phyloP scores from a whole-genome alignment of 2,113 vertebrate genomes.

The Peromyscus polionotus region DNA sequence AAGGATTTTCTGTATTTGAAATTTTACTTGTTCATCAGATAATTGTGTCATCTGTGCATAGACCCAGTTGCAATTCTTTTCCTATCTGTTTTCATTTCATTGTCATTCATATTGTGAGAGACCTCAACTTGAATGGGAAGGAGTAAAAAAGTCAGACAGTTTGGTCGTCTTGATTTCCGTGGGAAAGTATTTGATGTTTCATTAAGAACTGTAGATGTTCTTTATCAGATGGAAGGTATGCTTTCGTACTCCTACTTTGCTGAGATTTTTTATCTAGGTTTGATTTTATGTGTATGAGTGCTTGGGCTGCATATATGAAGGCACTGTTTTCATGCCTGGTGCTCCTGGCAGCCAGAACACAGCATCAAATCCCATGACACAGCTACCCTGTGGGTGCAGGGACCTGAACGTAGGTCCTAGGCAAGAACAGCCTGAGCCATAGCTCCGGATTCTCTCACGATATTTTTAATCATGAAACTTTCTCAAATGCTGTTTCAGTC shows the following conservation, averaged over 20 bases:
- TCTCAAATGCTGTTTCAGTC: neutral
- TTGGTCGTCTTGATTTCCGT: neutral
- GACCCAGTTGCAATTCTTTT: neutral
- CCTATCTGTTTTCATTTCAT: neutral
- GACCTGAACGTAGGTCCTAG: neutral
- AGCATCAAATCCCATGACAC: neutral
- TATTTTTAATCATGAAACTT: neutral
- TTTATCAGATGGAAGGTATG: neutral
- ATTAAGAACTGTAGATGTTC: neutral
- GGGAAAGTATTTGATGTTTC: neutral
- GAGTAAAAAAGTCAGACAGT: neutral
- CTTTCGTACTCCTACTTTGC: neutral
- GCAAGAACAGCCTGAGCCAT: neutral
- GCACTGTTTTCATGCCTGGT: neutral
- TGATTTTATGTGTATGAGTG: neutral
- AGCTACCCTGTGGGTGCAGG: neutral
- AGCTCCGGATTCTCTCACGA: neutral
- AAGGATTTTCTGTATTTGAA: neutral
- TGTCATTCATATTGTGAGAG: neutral
- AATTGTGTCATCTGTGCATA: neutral
- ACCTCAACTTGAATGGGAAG: neutral
- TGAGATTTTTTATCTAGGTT: neutral
- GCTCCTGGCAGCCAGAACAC: neutral
- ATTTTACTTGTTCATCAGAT: neutral
- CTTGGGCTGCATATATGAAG: neutral